Evolutionary conservation across 35 echinoderm and acorn worm genomes (phyloP).

Genomic region (Apostichopus parvimensis): DNA sequence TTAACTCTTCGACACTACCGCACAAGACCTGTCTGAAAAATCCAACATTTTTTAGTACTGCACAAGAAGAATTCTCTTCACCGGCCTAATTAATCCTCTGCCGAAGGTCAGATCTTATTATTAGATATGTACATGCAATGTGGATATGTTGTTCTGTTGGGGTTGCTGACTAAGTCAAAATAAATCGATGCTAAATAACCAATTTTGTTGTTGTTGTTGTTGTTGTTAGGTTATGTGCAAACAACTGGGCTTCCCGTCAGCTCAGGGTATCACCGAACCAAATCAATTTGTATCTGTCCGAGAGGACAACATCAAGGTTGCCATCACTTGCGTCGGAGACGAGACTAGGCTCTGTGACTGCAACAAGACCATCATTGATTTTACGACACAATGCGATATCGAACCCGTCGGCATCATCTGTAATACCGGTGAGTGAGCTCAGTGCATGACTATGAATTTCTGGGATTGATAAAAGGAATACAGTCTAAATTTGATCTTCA

Average conservation of each 20-base stretch:
- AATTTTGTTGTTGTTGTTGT: not conserved
- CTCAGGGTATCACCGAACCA: not conserved
- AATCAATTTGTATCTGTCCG: not conserved
- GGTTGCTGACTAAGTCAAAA: not conserved
- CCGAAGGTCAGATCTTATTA: too few relatives aligned
- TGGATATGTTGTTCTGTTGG: not conserved
- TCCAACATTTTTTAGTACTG: too few relatives aligned
- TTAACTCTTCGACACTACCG: too few relatives aligned
- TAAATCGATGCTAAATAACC: not conserved
- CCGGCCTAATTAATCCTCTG: too few relatives aligned
- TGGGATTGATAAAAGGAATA: too few relatives aligned
- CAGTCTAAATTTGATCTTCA: too few relatives aligned
- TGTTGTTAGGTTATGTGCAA: conserved; percentile 38
- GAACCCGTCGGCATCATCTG: not conserved
- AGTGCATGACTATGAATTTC: too few relatives aligned
- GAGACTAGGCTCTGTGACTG: not conserved
- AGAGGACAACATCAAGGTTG: not conserved
- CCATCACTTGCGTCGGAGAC: not conserved
- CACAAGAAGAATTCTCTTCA: too few relatives aligned
- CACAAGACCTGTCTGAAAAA: too few relatives aligned
- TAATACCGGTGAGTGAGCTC: conserved; percentile 27
- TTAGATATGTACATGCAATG: not conserved
- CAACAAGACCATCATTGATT: conserved; percentile 22
- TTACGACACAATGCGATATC: not conserved
- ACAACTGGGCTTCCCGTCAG: conserved; percentile 27